phyloP scores from a whole-genome alignment of 2,888 invertebrate species.

The Anticlea derivata region DNA sequence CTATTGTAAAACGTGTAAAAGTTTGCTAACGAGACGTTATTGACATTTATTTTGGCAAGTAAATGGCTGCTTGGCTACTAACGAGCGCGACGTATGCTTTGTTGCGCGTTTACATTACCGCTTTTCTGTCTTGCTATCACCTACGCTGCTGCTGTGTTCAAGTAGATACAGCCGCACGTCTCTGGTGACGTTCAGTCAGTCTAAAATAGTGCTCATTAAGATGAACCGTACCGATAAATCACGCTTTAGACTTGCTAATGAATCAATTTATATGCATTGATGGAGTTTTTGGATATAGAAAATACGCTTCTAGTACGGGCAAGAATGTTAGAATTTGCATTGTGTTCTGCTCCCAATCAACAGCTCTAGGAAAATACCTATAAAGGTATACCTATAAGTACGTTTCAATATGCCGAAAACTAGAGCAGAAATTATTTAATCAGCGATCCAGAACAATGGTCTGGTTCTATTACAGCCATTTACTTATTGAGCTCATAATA shows the following conservation, averaged over 20 bases:
- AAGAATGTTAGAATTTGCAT: not conserved
- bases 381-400: not conserved
- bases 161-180: conserved; percentile 48
- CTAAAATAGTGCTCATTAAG: conserved; percentile 61
- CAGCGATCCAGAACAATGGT: conserved; percentile 27
- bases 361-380: conserved; percentile 12
- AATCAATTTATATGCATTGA: conserved; percentile 33
- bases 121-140: conserved; percentile 55
- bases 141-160: conserved; percentile 48
- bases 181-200: conserved; percentile 52
- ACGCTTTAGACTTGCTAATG: conserved; percentile 36
- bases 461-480: not conserved
- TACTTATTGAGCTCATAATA: not conserved
- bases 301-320: not conserved
- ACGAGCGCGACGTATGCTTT: conserved; percentile 53
- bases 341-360: not conserved
- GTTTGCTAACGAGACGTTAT: conserved; percentile 53
- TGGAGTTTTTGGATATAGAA: conserved; percentile 20
- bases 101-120: conserved; percentile 56
- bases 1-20: conserved; percentile 38
- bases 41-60: conserved; percentile 64
- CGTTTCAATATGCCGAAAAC: conserved; percentile 28
- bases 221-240: conserved; percentile 43
- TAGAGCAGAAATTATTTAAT: conserved; percentile 36
- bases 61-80: conserved; percentile 40